Percentiles rank a stretch among this genome's conserved stretches.
phyloP scores from a whole-genome alignment of 2,113 vertebrate species.

The Halichoeres trimaculatus region DNA sequence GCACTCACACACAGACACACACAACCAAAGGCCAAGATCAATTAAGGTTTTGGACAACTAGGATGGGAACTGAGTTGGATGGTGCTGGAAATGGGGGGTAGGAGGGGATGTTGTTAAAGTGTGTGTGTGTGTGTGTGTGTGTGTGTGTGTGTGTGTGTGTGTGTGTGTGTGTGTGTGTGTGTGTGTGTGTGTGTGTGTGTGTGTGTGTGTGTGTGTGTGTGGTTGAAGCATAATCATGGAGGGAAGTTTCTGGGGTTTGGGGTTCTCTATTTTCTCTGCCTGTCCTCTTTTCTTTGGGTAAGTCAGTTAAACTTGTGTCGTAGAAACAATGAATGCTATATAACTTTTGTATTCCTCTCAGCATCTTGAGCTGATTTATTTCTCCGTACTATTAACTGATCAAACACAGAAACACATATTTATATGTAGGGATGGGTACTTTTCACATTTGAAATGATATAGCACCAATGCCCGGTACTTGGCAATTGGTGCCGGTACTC shows the following conservation, averaged over 20 bases:
- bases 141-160: too few species aligned
- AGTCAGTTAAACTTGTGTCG: background rate
- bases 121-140: conserved; percentile 33
- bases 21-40: conserved; percentile 66
- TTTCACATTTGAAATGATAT: too few species aligned
- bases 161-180: too few species aligned
- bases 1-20: conserved; percentile 35
- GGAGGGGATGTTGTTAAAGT: conserved; percentile 41
- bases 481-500: too few species aligned
- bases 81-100: conserved; percentile 26
- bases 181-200: too few species aligned
- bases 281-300: background rate
- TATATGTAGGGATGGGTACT: too few species aligned
- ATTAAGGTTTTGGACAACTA: conserved; percentile 70
- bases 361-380: too few species aligned
- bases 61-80: conserved; percentile 64
- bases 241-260: background rate
- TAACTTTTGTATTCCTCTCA: too few species aligned
- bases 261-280: background rate
- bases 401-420: too few species aligned
- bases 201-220: conserved; percentile 25
- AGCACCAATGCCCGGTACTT: too few species aligned
- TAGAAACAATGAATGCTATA: too few species aligned
- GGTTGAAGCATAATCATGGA: background rate
- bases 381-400: too few species aligned